Conservation (phyloP, 2,113 vertebrate species). For the Xiphophorus hellerii region DNA sequence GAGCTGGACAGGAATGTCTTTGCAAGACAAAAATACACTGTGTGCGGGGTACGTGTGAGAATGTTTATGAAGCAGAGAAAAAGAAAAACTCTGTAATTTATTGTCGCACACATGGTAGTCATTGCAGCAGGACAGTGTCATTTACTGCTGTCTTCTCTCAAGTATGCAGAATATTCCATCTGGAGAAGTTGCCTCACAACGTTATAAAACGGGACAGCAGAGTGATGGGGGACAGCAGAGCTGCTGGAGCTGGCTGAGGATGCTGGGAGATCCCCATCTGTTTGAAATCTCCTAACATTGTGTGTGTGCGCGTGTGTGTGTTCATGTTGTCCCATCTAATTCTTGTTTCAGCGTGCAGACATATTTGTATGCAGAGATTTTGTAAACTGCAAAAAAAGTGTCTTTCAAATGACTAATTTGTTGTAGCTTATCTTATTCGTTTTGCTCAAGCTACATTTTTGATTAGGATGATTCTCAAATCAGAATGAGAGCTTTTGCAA, state of each 20-base stretch:
- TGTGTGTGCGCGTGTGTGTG: constrained; percentile 4
- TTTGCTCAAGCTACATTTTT: too few species aligned
- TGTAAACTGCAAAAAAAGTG: too few species aligned
- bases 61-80: constrained; percentile 72
- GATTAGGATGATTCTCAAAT: too few species aligned
- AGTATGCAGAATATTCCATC: constrained; percentile 70
- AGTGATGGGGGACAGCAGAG: constrained; percentile 27
- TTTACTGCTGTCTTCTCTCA: constrained; percentile 71
- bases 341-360: constrained; percentile 13
- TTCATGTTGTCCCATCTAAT: constrained; percentile 15
- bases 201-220: constrained; percentile 54
- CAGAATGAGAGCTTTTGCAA: too few species aligned
- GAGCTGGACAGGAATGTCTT: constrained; percentile 63
- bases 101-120: constrained; percentile 75
- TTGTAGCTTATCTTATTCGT: too few species aligned
- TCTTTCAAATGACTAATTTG: too few species aligned
- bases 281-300: constrained; percentile 24
- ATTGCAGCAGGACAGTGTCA: constrained; percentile 71
- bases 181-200: constrained; percentile 60
- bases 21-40: constrained; percentile 55
- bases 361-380: background rate
- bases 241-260: constrained; percentile 26
- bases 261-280: constrained; percentile 52
- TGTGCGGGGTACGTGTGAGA: constrained; percentile 59
- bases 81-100: constrained; percentile 73